Conservation (phyloP, 2,888 invertebrate species). For the Drosophila tripunctata region DNA sequence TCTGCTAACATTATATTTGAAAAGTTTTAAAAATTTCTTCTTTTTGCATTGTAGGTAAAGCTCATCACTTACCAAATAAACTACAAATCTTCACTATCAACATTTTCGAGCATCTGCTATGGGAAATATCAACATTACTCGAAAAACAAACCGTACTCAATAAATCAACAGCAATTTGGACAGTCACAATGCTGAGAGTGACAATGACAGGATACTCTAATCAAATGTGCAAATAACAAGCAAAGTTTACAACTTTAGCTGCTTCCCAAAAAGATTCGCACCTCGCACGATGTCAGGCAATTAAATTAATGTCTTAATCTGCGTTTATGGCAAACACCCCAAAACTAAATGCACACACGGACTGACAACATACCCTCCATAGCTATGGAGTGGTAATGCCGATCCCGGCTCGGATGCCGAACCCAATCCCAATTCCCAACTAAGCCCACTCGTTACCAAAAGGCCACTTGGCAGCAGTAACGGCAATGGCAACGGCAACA, state of each 20-base stretch:
- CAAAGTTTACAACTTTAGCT: slow-evolving; percentile 18
- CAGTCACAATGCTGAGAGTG: slow-evolving; percentile 13
- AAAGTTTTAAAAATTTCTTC: too few species aligned
- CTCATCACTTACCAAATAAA: too few species aligned
- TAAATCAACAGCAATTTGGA: slow-evolving; percentile 55
- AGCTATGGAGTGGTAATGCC: slow-evolving; percentile 17
- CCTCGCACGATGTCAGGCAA: slow-evolving; percentile 63
- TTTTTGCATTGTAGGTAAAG: too few species aligned
- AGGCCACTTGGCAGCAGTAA: slow-evolving; percentile 68
- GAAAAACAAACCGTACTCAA: slow-evolving; percentile 28
- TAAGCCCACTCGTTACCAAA: slow-evolving; percentile 69
- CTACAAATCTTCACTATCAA: not conserved
- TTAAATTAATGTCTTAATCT: slow-evolving; percentile 81
- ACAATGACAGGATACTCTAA: slow-evolving; percentile 49
- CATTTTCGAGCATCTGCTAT: slow-evolving; percentile 26
- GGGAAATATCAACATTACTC: slow-evolving; percentile 62
- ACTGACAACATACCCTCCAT: slow-evolving; percentile 11
- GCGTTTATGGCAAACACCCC: slow-evolving; percentile 79
- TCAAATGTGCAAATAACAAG: slow-evolving; percentile 67
- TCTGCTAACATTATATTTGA: too few species aligned
- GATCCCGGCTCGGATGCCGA: too few species aligned
- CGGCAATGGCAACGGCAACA: slow-evolving; percentile 41
- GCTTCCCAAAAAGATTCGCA: slow-evolving; percentile 34
- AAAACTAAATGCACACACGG: slow-evolving; percentile 32
- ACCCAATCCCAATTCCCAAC: slow-evolving; percentile 25